Base-by-base conservation (phyloP, 2,888 invertebrate genomes). In the Stenolophus ochropezus region DNA sequence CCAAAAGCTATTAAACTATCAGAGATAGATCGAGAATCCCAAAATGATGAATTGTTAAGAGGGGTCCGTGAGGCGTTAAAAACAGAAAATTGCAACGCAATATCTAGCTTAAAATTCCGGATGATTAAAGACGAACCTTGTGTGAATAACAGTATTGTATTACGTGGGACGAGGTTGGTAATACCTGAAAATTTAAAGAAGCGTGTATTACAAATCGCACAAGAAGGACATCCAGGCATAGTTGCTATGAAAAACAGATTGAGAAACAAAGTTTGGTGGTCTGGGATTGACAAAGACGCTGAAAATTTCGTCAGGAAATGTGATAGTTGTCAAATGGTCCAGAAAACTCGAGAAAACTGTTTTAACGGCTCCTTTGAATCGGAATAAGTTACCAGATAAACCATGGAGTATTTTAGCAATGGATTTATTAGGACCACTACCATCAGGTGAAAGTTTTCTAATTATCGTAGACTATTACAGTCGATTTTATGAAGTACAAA, bases 241-340 rank as follows among this genome's bases (percentile, higher is more conserved):
- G 20, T 42, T 2, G 4, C 5, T 4, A 79, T 71, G 58, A 58
- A 77, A 20, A 27, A 42, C 23, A 21, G 84, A 16, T 27, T 85
- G 14, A 8, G 84, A 0, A 76, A 65, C 51, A 85, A 86, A 61
- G 84, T 85, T 1, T 85, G 84, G 85, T 85, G 84, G 85, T 33
- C 27, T 0, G 83, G 83, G 0, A 76, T 85, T 1, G 84, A 85
- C 42, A 85, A 83, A 25, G 83, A 84, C 4, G 84, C 83, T 0
- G 84, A 85, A 82, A 83, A 78, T 0, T 61, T 78, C 4, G 84
- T 84, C 8, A 83, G 79, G 49, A 23, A 23, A 0, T 86, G 84
- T 65, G 58, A 77, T 8, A 83, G 84, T 5, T 86, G 84, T 77
- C 83, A 81, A 33, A 18, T 85, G 6, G 85, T 85, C 2, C 76